Conservation (phyloP, 2,888 invertebrate species). For the Tryphoninae sp. region DNA sequence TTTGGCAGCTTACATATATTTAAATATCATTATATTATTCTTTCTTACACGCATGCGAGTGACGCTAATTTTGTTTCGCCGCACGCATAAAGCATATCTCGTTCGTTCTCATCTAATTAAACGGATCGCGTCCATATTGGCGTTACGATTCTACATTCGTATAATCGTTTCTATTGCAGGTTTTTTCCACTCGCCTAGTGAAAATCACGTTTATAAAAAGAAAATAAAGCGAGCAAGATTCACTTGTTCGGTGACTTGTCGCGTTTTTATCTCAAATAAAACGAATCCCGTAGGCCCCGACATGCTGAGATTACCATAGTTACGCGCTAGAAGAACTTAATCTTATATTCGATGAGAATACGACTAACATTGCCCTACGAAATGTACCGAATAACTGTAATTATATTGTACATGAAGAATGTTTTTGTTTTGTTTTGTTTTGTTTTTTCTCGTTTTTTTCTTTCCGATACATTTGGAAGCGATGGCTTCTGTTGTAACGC, state of each 20-base stretch:
- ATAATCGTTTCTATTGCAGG: constrained; percentile 72
- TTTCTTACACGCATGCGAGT: constrained; percentile 49
- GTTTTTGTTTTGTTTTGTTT: neutral
- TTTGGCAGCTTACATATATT: neutral
- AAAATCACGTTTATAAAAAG: constrained; percentile 55
- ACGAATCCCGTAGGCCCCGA: neutral
- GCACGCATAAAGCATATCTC: constrained; percentile 41
- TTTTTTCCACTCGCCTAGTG: constrained; percentile 71
- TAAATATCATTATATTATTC: neutral
- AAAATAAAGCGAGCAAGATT: constrained; percentile 5
- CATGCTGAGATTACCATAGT: constrained; percentile 35
- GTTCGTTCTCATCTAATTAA: constrained; percentile 17
- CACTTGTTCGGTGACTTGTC: constrained; percentile 29
- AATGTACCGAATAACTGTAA: constrained; percentile 49
- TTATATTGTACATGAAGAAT: constrained; percentile 58
- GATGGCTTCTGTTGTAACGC: constrained; percentile 29
- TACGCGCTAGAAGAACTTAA: constrained; percentile 36
- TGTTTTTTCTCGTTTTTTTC: neutral
- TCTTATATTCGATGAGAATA: constrained; percentile 23
- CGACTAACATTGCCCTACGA: constrained; percentile 4
- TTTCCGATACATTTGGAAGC: constrained; percentile 24
- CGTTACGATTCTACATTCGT: constrained; percentile 62
- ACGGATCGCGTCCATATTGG: neutral
- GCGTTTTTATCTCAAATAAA: neutral
- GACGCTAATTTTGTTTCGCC: constrained; percentile 34